phyloP scores from a whole-genome alignment of 2,113 vertebrate species.

The Tragelaphus scriptus region DNA sequence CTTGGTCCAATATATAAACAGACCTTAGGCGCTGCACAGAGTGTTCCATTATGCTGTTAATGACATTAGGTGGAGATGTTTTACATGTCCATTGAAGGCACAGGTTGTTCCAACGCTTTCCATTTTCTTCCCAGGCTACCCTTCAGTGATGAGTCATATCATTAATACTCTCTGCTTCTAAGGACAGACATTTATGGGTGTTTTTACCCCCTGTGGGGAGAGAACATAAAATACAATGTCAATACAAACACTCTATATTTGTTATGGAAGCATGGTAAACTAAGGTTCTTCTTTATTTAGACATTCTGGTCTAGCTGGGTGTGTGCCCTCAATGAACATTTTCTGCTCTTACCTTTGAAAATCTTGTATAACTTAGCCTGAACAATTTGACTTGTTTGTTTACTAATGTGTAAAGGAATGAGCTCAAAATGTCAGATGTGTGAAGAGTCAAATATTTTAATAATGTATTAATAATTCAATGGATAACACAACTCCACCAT shows the following conservation, averaged over 20 bases:
- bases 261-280: background rate
- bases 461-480: background rate
- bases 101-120: background rate
- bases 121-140: background rate
- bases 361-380: background rate
- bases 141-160: background rate
- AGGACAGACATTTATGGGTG: background rate
- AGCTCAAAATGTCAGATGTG: background rate
- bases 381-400: background rate
- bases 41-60: background rate
- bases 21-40: background rate
- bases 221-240: background rate
- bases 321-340: background rate
- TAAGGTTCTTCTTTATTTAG: background rate
- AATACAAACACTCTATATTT: background rate
- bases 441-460: background rate
- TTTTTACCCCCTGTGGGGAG: background rate
- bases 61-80: background rate
- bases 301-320: background rate
- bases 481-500: background rate
- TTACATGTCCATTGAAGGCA: background rate
- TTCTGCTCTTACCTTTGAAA: background rate
- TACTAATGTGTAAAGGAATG: background rate
- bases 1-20: background rate
- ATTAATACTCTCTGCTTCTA: background rate